These are phyloP conservation scores for Pachymerium ferrugineum DNA, from an alignment of 2,888 invertebrate species.

Conservation along the genomic window DNA sequence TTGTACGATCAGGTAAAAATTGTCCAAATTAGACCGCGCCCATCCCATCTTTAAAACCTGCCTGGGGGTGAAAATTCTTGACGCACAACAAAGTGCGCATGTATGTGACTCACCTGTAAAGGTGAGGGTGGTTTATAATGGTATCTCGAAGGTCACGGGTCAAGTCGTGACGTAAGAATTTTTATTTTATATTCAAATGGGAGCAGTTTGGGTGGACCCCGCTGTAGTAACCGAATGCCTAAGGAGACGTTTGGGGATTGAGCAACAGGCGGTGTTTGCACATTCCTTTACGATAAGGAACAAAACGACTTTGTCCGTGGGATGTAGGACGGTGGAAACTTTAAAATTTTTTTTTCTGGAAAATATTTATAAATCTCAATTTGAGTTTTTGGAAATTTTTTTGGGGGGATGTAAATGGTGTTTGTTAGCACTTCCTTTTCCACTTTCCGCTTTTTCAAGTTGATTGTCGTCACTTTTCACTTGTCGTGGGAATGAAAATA, in stretches of 20 bases:
- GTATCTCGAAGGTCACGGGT: neutral
- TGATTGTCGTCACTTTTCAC: neutral
- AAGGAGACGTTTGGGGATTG: neutral
- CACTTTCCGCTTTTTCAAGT: neutral
- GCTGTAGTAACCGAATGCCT: neutral
- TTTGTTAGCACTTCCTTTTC: neutral
- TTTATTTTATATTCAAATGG: neutral
- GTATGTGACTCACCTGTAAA: neutral
- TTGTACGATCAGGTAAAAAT: neutral
- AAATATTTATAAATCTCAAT: too few species aligned
- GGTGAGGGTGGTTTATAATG: neutral
- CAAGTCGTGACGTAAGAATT: neutral
- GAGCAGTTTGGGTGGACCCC: neutral
- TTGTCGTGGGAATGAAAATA: conserved; percentile 8
- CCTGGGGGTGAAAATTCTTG: neutral
- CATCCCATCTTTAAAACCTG: neutral
- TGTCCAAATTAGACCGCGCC: neutral
- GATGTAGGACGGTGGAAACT: neutral
- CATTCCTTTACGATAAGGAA: conserved; percentile 12
- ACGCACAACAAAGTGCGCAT: too few species aligned
- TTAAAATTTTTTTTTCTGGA: neutral
- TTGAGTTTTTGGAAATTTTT: neutral
- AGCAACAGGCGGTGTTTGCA: conserved; percentile 6
- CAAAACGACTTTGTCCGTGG: neutral
- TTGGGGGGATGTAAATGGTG: too few species aligned